Evolutionary conservation across 2,113 vertebrate species (phyloP), one percentile per base, ranked within the genome.

Genomic region (Protobothrops mucrosquamatus): DNA sequence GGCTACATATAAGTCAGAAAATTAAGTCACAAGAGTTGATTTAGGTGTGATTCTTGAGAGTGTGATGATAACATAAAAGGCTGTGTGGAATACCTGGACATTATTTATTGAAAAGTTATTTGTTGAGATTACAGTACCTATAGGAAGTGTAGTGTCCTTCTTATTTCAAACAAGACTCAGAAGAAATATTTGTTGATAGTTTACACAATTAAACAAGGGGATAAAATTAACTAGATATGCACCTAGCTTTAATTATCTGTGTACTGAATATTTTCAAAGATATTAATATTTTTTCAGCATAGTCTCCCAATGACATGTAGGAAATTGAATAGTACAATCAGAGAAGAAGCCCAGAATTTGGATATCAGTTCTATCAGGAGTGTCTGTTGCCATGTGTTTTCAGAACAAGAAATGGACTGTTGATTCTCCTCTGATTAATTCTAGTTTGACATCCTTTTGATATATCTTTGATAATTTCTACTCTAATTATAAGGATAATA

Each of bases 401-500:
- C 97, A 95, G 94, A 96, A 95, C 97, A 93, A 88, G 94, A 96
- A 91, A 96, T 92, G 92, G 88, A 96, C 91, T 56, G 91, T 90
- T 95, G 95, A 95, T 96, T 95, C 95, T 97, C 95, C 93, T 96
- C 95, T 95, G 94, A 91, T 94, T 96, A 96, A 97, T 97, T 97
- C 95, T 95, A 96, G 57, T 96, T 96, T 96, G 95, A 95, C 93
- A 91, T 96, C 97, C 94, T 96, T 96, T 97, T 97, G 96, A 97
- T 97, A 96, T 96, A 97, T 95, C 96, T 97, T 97, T 97, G 97
- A 97, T 96, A 97, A 97, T 97, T 97, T 97, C 94, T 96, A 95
- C 95, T 96, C 96, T 97, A 97, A 98, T 98, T 98, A 97, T 97
- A 98, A 97, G 97, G 96, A 98, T 97, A 97, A 97, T 93, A 48